These are phyloP conservation scores for Danio tinwini DNA, from an alignment of 2,797 vertebrate species.

Conservation along the genomic window DNA sequence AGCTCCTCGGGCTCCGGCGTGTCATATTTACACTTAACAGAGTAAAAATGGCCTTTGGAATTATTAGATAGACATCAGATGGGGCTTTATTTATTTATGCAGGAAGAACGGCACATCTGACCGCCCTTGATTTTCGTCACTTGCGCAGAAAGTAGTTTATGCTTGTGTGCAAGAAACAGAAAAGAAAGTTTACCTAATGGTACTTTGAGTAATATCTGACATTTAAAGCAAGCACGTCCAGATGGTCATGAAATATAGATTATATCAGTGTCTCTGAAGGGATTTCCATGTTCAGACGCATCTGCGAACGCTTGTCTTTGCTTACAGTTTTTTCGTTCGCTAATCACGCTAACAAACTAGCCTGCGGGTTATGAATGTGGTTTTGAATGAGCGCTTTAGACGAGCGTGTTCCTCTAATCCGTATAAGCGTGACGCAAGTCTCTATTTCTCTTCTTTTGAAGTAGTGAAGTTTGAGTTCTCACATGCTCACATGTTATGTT, in stretches of 20 bases:
- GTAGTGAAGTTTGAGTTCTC: background rate
- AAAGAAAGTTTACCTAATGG: background rate
- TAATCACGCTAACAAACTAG: background rate
- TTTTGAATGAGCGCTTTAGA: background rate
- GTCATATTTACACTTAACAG: conserved; percentile 23
- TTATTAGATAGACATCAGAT: conserved; percentile 37
- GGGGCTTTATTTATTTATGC: conserved; percentile 26
- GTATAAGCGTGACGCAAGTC: background rate
- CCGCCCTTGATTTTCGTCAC: conserved; percentile 22
- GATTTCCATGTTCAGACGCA: conserved; percentile 4
- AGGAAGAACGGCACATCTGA: conserved; percentile 22
- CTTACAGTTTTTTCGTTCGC: background rate
- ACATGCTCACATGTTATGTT: background rate
- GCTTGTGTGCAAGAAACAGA: background rate
- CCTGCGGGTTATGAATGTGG: background rate
- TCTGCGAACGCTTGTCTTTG: conserved; percentile 25
- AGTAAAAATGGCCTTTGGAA: background rate
- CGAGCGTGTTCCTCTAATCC: background rate
- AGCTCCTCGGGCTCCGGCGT: background rate
- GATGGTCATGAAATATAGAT: conserved; percentile 12
- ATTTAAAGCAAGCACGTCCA: conserved; percentile 9
- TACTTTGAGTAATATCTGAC: conserved; percentile 11
- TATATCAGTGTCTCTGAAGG: background rate
- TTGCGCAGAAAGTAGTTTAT: conserved; percentile 7
- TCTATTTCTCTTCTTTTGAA: background rate